Conservation (phyloP, 2,888 invertebrate genomes). For the Uloborus plumipes region DNA sequence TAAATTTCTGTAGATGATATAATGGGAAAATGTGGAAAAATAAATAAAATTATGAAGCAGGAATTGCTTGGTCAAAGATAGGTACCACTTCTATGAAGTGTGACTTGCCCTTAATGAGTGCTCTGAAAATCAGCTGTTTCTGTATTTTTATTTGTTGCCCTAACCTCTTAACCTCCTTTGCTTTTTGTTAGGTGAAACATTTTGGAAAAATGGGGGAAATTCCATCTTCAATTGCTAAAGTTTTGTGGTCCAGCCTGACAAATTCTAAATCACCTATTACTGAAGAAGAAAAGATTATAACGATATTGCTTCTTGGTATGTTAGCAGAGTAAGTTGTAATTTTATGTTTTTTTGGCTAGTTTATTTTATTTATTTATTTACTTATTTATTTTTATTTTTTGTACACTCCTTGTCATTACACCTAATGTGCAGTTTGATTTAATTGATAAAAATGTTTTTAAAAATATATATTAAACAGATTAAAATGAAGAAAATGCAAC, state of each 20-base stretch:
- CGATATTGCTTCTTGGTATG: constrained; percentile 85
- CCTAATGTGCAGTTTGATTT: no score
- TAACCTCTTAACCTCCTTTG: neutral
- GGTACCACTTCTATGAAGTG: no score
- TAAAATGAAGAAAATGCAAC: no score
- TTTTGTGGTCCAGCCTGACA: constrained; percentile 88
- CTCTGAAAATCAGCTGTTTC: neutral
- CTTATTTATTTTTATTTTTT: constrained; percentile 64
- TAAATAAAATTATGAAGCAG: no score
- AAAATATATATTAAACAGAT: no score
- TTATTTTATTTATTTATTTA: constrained; percentile 29
- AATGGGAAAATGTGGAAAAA: no score
- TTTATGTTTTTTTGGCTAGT: constrained; percentile 18
- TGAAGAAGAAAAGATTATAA: constrained; percentile 80
- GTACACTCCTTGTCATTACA: no score
- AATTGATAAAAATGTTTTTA: no score
- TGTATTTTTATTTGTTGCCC: neutral
- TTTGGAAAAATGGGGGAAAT: constrained; percentile 77
- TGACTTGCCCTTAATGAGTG: no score
- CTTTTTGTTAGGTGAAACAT: constrained; percentile 73
- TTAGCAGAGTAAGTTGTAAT: constrained; percentile 75
- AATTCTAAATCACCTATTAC: constrained; percentile 79
- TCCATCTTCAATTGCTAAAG: constrained; percentile 75
- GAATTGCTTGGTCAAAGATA: no score
- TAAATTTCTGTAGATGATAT: no score